Conservation (phyloP, 2,888 invertebrate genomes). For the Cheilosia grossa region DNA sequence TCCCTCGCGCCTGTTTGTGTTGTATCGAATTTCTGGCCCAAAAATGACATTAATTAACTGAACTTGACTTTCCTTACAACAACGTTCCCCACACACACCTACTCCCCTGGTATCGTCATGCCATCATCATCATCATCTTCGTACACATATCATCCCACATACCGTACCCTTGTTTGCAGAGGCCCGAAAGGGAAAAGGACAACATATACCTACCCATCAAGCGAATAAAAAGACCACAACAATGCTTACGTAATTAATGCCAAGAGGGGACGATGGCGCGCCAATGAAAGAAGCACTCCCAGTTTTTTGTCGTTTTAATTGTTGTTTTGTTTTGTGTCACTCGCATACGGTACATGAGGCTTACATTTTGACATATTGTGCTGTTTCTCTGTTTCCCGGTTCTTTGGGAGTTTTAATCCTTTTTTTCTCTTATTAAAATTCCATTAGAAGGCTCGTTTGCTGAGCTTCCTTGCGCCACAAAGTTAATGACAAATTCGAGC, state of each 20-base stretch:
- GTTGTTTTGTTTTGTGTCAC: conserved; percentile 28
- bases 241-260: conserved; percentile 70
- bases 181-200: conserved; percentile 17
- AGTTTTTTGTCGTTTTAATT: conserved; percentile 18
- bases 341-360: conserved; percentile 5
- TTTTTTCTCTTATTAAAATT: conserved; percentile 40
- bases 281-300: conserved; percentile 32
- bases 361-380: conserved; percentile 42
- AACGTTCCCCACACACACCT: neutral
- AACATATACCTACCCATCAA: conserved; percentile 1
- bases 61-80: conserved; percentile 68
- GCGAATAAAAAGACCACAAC: conserved; percentile 37
- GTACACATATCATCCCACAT: conserved; percentile 37
- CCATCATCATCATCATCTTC: conserved; percentile 49
- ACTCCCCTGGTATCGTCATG: conserved; percentile 17
- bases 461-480: conserved; percentile 18
- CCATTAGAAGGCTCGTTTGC: conserved; percentile 25
- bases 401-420: neutral
- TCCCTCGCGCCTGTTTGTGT: conserved; percentile 1
- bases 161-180: conserved; percentile 44
- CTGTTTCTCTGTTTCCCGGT: conserved; percentile 14
- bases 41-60: conserved; percentile 73
- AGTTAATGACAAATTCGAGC: conserved; percentile 64
- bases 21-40: conserved; percentile 70
- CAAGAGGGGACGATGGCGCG: conserved; percentile 43